Conservation (phyloP, 2,888 invertebrate genomes). For the Chaitophorus viminalis region DNA sequence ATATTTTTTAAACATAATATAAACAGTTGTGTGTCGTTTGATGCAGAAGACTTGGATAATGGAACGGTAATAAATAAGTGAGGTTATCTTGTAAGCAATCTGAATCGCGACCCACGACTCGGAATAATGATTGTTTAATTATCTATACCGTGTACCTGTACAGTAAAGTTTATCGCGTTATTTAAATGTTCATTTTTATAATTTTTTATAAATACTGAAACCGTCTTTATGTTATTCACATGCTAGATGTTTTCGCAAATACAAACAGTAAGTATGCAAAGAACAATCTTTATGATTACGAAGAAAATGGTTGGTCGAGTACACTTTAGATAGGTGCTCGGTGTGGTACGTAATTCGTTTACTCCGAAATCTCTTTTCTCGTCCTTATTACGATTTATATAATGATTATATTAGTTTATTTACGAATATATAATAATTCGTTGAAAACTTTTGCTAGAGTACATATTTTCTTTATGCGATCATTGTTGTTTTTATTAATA, state of each 20-base stretch:
- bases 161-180: not conserved
- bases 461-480: not conserved
- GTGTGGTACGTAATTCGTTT: not conserved
- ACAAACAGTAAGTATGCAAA: not conserved
- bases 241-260: not conserved
- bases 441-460: not conserved
- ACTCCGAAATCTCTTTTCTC: not conserved
- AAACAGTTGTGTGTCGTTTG: not conserved
- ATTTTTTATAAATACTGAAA: not conserved
- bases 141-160: not conserved
- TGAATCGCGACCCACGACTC: not conserved
- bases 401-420: not conserved
- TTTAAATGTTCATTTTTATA: not conserved
- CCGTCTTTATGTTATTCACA: not conserved
- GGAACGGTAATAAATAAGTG: not conserved
- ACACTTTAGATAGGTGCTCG: no score
- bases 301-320: no score
- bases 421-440: not conserved
- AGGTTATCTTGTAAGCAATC: conserved; percentile 1
- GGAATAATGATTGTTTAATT: not conserved
- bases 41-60: not conserved
- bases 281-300: not conserved
- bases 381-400: no score
- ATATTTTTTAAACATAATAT: no score
- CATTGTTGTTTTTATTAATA: not conserved